Evolutionary conservation across 2,888 invertebrate genomes (phyloP), one percentile per base, ranked within the genome.

Genomic region (Coelinius sp.): DNA sequence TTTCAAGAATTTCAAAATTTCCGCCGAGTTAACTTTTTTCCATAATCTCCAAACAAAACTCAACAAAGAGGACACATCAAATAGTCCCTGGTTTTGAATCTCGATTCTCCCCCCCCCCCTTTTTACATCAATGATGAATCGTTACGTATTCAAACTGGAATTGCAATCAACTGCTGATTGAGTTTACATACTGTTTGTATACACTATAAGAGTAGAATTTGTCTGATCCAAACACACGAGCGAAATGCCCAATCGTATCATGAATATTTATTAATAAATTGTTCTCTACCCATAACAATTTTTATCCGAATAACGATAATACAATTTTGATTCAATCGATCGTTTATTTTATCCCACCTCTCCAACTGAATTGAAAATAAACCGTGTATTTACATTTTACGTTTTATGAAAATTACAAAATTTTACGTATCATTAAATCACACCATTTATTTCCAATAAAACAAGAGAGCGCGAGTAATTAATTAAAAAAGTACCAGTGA

Each of bases 101-200:
- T 14, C 46, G 17, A 49, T 49, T 6, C 41, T 35, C 10, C 41
- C 8, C 14, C 2, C 3, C 20, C 46, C 46, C 46, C 17, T 49
- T 46, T 49, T 49, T 49, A 49, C 46, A 20, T 49, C 46, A 14
- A 49, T 49, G 46, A 49, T 49, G 46, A 49, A 49, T 49, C 46
- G 46, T 49, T 49, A 49, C 17, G 46, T 49, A 49, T 49, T 49
- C 46, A 49, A 49, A 49, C 46, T 49, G 46, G 20, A 49, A 49
- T 49, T 49, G 46, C 46, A 49, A 49, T 49, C 46, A 49, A 49
- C 46, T 49, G 20, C 46, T 49, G 46, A 49, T 49, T 49, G 46
- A 49, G 46, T 49, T 49, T 49, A 49, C 46, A 49, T 49, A 49
- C 46, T 17, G 46, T 20, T 49, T 49, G 46, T 49, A 20, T 49